phyloP scores from a whole-genome alignment of 2,888 invertebrate species.

The Napeogenes sylphis region DNA sequence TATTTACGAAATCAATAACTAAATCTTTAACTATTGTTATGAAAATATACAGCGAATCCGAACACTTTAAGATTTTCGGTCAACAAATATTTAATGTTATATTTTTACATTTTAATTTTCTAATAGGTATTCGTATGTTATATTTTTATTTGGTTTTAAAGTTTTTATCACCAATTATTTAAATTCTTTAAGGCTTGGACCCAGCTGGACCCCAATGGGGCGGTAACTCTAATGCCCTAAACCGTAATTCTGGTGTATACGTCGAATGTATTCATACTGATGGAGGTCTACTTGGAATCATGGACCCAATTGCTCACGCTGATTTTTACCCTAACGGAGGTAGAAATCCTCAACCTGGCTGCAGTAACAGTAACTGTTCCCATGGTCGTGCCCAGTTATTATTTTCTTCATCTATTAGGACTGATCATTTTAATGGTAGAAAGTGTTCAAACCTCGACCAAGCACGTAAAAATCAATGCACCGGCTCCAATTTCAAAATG shows the following conservation, averaged over 20 bases:
- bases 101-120: no score
- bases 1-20: no score
- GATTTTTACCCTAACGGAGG: conserved; percentile 49
- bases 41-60: no score
- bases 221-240: conserved; percentile 33
- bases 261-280: conserved; percentile 47
- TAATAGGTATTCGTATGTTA: no score
- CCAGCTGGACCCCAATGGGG: conserved; percentile 41
- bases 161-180: not conserved
- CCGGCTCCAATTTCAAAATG: conserved; percentile 34
- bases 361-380: conserved; percentile 37
- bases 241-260: conserved; percentile 35
- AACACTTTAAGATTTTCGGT: no score
- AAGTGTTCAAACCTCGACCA: conserved; percentile 35
- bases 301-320: conserved; percentile 36
- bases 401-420: conserved; percentile 38
- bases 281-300: conserved; percentile 40
- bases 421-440: conserved; percentile 37
- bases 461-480: conserved; percentile 34
- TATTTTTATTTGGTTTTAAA: no score
- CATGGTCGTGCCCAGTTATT: conserved; percentile 38
- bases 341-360: conserved; percentile 41
- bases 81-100: no score
- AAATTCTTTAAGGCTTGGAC: conserved; percentile 36
- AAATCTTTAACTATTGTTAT: no score